Evolutionary conservation across 1,140 invertebrate genomes (phyloP), one percentile per base, ranked within the genome.

Genomic region (Drosophila neocordata): DNA sequence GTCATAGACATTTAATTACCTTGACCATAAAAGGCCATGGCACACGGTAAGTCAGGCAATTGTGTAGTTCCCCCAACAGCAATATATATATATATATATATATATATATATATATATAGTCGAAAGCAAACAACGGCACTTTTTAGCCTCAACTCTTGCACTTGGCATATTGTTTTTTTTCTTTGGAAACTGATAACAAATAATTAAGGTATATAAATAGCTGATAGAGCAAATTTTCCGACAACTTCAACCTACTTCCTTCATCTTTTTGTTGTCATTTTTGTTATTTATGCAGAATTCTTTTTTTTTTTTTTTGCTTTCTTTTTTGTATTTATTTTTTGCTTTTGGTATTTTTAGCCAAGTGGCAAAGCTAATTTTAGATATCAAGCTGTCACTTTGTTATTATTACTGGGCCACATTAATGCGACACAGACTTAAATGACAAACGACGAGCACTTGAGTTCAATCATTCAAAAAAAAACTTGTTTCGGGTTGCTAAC

Each of bases 181-280:
- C 81, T 66, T 58, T 44, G 78, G 69, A 84, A 84, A 73, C 73
- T 71, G 81, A 84, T 84, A 84, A 81, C 53, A 58, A 18, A 11
- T 44, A 48, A 48, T 48, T 48, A 48, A 48, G 41, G 15, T 48
- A 24, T 41, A 61, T 18, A 64, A 53, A 38, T 20, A n/a, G 62
- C 44, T 75, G 71, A 79, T 72, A 83, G 62, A 59, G 13, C 57
- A 73, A 76, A 52, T 51, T 60, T 68, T 60, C 62, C 69, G 58
- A 56, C 65, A 77, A 70, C 53, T 65, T 53, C 63, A 72, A 62
- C 44, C 59, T 57, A 73, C 48, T 37, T 37, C 52, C 8, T 52
- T 34, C 24, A 20, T 58, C 67, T 72, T 63, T 61, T 82, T 64
- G 61, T 22, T 2, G 27, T 31, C 1, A 13, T 24, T n/a, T 51